phyloP scores from a whole-genome alignment of 2,113 vertebrate genomes.

The Alosa alosa region DNA sequence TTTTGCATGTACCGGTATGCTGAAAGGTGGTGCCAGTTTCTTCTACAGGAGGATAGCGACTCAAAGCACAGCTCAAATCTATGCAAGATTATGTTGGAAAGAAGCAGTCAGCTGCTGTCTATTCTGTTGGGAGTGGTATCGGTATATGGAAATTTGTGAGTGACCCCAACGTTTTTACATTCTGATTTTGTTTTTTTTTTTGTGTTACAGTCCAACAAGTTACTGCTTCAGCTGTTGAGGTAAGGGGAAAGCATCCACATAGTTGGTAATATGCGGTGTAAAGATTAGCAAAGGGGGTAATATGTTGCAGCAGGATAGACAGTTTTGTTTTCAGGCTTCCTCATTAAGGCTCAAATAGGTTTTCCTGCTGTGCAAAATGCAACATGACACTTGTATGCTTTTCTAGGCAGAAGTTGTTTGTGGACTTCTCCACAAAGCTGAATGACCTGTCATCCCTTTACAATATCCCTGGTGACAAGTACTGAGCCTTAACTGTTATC shows the following conservation, averaged over 20 bases:
- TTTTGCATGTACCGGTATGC: too few species aligned
- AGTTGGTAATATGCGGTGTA: background rate
- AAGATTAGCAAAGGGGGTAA: background rate
- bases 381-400: background rate
- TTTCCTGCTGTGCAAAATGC: background rate
- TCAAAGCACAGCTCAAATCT: too few species aligned
- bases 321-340: background rate
- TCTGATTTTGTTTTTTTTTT: slow-evolving; percentile 9
- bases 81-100: too few species aligned
- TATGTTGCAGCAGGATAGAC: background rate
- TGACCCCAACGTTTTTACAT: background rate
- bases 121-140: too few species aligned
- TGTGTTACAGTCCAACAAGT: background rate
- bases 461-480: slow-evolving; percentile 77
- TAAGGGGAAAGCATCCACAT: background rate
- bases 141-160: too few species aligned
- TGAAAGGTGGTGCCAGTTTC: too few species aligned
- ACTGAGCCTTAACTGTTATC: background rate
- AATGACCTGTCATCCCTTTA: slow-evolving; percentile 69
- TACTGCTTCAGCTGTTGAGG: background rate
- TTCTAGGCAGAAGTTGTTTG: slow-evolving; percentile 74
- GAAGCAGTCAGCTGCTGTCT: too few species aligned
- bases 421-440: slow-evolving; percentile 73
- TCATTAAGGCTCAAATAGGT: background rate
- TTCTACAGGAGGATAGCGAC: too few species aligned